These are phyloP conservation scores for Pristionchus japonicus DNA, from an alignment of 2,888 invertebrate species.

Conservation along the genomic window DNA sequence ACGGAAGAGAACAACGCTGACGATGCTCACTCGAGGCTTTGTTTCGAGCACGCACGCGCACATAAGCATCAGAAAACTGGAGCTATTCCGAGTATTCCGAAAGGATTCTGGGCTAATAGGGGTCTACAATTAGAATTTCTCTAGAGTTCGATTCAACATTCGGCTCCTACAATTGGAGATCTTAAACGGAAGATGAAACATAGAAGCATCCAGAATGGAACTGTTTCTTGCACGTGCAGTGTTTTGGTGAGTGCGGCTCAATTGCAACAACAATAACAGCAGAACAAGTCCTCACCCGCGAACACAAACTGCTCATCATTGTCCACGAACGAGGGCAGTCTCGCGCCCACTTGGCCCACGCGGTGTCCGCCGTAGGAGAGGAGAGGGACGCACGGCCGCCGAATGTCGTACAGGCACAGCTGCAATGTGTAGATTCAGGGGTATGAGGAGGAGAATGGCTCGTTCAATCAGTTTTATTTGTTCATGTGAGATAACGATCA, in stretches of 20 bases:
- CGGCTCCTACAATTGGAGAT: not conserved
- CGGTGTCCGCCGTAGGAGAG: not conserved
- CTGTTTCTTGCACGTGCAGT: no score
- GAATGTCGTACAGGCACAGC: slow-evolving; percentile 44
- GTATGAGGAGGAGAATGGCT: no score
- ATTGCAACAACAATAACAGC: not conserved
- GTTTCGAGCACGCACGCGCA: not conserved
- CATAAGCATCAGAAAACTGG: not conserved
- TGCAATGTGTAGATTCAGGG: no score
- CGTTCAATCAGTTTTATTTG: not conserved
- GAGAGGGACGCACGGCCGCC: not conserved
- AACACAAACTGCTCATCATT: slow-evolving; percentile 44
- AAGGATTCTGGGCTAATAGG: no score
- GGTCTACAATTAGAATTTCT: no score
- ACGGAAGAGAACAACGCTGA: not conserved
- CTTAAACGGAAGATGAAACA: not conserved
- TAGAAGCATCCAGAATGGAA: no score
- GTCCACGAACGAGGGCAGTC: slow-evolving; percentile 35
- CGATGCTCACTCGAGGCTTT: not conserved
- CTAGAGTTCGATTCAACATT: not conserved
- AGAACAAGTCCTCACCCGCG: not conserved
- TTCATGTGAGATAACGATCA: no score
- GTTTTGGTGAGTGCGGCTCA: no score
- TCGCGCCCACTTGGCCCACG: not conserved
- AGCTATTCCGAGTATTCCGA: not conserved